phyloP scores from a whole-genome alignment of 2,888 invertebrate genomes.

The Erebia palarica region DNA sequence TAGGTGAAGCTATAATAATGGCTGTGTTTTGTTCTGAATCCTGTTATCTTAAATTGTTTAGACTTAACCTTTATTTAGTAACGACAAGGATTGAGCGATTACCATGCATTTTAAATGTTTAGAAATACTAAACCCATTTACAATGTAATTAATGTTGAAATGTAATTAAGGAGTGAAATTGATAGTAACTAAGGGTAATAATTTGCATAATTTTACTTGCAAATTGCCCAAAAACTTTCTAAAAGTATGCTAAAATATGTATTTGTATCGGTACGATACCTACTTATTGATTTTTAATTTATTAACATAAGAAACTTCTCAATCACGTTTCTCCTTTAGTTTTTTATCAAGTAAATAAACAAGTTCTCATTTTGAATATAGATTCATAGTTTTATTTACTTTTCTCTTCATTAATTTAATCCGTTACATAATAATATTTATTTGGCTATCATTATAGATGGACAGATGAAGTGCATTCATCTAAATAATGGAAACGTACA shows the following conservation, averaged over 20 bases:
- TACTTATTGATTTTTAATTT: not conserved
- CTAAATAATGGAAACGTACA: no score
- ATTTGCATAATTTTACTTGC: conserved; percentile 18
- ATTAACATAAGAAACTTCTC: no score
- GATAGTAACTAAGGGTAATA: not conserved
- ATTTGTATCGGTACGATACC: not conserved
- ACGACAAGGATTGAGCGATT: not conserved
- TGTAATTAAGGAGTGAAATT: not conserved
- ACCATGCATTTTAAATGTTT: no score
- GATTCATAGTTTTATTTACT: not conserved
- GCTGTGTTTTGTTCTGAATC: no score
- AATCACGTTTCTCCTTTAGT: not conserved
- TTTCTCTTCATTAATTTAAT: not conserved
- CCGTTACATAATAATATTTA: no score
- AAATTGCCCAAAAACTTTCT: conserved; percentile 7
- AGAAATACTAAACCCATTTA: no score
- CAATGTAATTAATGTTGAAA: not conserved
- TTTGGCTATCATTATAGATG: no score
- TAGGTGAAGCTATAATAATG: no score
- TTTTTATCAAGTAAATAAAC: not conserved
- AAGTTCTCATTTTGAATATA: not conserved
- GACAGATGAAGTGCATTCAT: no score
- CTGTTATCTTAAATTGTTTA: no score
- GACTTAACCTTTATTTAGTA: no score
- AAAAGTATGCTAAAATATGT: not conserved